A percentile compares a stretch with the other conserved stretches of the same genome.
These are phyloP conservation scores for Poecilia wingei DNA, from an alignment of 2,797 vertebrate genomes.

Conservation along the genomic window DNA sequence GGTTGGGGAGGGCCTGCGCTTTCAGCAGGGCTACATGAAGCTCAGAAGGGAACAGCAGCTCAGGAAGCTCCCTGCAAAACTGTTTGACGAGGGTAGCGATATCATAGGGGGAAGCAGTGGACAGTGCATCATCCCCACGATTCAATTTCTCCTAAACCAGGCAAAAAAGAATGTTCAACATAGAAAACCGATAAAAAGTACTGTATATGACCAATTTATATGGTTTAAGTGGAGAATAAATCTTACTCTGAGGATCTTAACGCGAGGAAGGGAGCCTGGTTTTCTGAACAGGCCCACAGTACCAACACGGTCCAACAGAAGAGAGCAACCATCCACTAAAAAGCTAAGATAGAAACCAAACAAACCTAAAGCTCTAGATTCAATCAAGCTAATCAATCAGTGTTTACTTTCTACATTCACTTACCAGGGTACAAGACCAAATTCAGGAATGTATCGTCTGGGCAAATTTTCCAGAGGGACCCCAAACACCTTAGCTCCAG, in stretches of 20 bases:
- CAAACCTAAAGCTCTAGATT: not conserved
- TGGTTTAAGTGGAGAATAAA: not conserved
- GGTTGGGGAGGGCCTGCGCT: slow-evolving; percentile 82
- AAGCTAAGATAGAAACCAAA: slow-evolving; percentile 22
- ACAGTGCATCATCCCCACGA: slow-evolving; percentile 82
- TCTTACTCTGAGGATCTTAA: slow-evolving; percentile 29
- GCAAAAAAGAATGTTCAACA: not conserved
- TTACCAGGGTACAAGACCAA: slow-evolving; percentile 88
- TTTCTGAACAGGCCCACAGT: slow-evolving; percentile 38
- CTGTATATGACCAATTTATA: slow-evolving; percentile 9
- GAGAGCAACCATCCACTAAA: slow-evolving; percentile 23
- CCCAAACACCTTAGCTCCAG: slow-evolving; percentile 85
- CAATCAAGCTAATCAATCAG: not conserved
- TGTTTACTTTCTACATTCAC: slow-evolving; percentile 18
- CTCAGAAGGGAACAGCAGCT: slow-evolving; percentile 83
- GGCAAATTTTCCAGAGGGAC: slow-evolving; percentile 80
- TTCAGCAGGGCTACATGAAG: slow-evolving; percentile 85
- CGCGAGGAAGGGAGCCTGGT: slow-evolving; percentile 33
- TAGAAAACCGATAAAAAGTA: not conserved
- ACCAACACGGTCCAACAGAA: slow-evolving; percentile 28
- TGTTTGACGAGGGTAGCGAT: slow-evolving; percentile 90
- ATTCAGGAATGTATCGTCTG: slow-evolving; percentile 81
- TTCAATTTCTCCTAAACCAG: slow-evolving; percentile 75
- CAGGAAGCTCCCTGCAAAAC: slow-evolving; percentile 90
- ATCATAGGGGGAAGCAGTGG: slow-evolving; percentile 85